Base-by-base conservation (phyloP, 2,113 vertebrate genomes). In the Nerophis lumbriciformis region DNA sequence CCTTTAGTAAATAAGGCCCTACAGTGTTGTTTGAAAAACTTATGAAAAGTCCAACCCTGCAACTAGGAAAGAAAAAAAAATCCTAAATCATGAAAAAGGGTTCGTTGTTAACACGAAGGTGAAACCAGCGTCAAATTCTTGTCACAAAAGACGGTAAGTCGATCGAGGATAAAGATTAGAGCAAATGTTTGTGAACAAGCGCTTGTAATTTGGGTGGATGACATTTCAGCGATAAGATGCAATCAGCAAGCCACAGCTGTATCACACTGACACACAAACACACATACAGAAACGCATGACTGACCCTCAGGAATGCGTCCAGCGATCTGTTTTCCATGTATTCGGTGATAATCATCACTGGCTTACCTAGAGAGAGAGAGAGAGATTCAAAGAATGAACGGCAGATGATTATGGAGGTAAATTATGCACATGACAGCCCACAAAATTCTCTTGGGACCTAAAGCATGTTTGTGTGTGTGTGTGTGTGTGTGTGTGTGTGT, bases 301-400 rank as follows among this genome's bases (percentile, higher is more conserved):
- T 69, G 91, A 98, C 96, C 93, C 96, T 93, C 80, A 99, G 93
- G 90, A 98, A 99, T 59, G 95, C 92, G 85, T 99, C 97, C 93
- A 99, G 90, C 44, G 97, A 98, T 54, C 97, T 95, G 16, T 99
- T 99, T 80, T 99, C 97, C 97, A 99, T 99, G 91, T 98, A 98
- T 83, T 99, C 97, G 2, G 97, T 99, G 87, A 99, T 98, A 89
- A 99, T 99, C 97, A 99, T 99, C 81, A 99, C 95, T 5, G 97
- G 97, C 83, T 99, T 99, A 92, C 97, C 97, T 99, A 60, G 48
- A 57, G 58, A 82, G 68, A 45, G 70, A 48, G 9, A 12, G 54
- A 57, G 37, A 42, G 54, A 56, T 8, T 5, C 65, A 71, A 88
- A 90, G 87, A 89, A 61, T 13, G 63, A 74, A 44, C 72, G 63